phyloP scores from a whole-genome alignment of 2,888 invertebrate genomes.

The Papilio protenor region DNA sequence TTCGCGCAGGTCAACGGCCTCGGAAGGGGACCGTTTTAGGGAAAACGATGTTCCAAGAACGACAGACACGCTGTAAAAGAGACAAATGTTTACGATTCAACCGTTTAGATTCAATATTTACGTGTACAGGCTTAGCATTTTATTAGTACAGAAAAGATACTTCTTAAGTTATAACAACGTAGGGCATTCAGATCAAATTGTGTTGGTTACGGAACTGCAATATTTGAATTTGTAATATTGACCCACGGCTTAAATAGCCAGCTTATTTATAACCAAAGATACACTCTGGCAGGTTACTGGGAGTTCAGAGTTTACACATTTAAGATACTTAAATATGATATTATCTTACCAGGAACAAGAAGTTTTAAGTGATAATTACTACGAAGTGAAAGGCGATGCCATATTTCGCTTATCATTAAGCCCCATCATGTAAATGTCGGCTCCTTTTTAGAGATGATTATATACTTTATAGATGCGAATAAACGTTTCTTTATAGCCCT shows the following conservation, averaged over 20 bases:
- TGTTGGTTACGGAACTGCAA: neutral
- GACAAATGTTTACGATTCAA: conserved; percentile 12
- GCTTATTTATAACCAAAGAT: neutral
- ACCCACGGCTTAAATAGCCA: neutral
- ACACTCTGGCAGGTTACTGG: neutral
- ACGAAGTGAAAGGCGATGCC: conserved; percentile 17
- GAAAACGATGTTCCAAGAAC: conserved; percentile 45
- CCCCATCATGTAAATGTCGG: conserved; percentile 6
- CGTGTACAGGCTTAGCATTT: neutral
- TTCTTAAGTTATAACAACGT: neutral
- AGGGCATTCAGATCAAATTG: neutral
- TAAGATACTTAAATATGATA: conserved; percentile 6
- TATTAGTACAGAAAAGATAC: neutral
- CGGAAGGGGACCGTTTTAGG: conserved; percentile 53
- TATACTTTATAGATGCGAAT: neutral
- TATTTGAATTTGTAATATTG: neutral
- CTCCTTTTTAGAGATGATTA: conserved; percentile 15
- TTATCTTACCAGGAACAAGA: neutral
- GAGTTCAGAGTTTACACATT: neutral
- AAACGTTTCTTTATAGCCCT: conserved; percentile 5
- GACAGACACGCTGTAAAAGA: conserved; percentile 21
- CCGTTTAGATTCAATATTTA: conserved; percentile 11
- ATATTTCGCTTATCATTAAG: conserved; percentile 20
- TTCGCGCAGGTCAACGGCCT: conserved; percentile 62
- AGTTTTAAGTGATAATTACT: neutral